phyloP scores from a whole-genome alignment of 2,797 vertebrate genomes.

The Agapornis canus region DNA sequence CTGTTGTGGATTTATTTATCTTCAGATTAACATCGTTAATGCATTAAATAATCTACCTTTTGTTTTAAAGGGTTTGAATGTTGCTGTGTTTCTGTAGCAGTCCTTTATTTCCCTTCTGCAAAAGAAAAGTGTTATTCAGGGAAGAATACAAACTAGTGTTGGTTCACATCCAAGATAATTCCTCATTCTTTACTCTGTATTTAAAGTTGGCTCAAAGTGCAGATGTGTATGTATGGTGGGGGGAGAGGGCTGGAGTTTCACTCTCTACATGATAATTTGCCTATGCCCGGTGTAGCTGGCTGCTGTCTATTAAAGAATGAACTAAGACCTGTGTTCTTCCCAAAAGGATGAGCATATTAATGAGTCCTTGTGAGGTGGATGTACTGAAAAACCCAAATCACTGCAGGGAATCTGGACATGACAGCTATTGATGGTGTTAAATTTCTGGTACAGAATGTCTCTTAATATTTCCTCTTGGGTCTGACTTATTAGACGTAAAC shows the following conservation, averaged over 20 bases:
- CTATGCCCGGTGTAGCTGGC: not conserved
- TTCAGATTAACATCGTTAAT: constrained; percentile 88
- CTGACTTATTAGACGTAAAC: not conserved
- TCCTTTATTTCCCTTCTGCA: constrained; percentile 11
- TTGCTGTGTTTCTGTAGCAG: constrained; percentile 72
- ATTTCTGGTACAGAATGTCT: constrained; percentile 26
- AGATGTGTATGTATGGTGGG: not conserved
- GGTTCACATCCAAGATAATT: constrained; percentile 33
- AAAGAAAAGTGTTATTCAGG: constrained; percentile 46
- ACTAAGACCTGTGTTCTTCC: not conserved
- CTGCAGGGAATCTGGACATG: not conserved
- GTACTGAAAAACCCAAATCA: not conserved
- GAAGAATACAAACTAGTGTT: constrained; percentile 30
- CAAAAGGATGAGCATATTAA: not conserved
- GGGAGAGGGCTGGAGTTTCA: not conserved
- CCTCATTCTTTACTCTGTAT: constrained; percentile 34
- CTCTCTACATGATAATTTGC: not conserved
- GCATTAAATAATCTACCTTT: constrained; percentile 86
- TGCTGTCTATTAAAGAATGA: not conserved
- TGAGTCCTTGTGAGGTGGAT: not conserved
- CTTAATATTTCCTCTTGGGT: constrained; percentile 15
- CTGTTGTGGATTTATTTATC: constrained; percentile 99
- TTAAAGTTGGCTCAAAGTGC: constrained; percentile 41
- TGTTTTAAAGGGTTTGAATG: constrained; percentile 80
- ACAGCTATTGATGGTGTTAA: not conserved